phyloP scores from a whole-genome alignment of 1,140 invertebrate genomes.

The Cyphomyrmex costatus region DNA sequence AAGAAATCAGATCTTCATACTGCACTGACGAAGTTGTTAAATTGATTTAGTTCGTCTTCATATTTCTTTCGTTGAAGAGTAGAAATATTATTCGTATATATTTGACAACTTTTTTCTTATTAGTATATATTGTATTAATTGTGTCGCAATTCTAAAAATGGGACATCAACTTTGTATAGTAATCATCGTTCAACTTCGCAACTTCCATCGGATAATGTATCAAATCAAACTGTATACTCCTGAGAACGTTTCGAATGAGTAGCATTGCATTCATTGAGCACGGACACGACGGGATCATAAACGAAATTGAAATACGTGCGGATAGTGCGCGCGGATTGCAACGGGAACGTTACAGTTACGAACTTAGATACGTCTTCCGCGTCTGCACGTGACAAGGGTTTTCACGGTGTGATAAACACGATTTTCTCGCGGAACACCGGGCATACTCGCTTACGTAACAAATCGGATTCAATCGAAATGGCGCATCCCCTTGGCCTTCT shows the following conservation, averaged over 20 bases:
- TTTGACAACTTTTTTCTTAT: too few relatives aligned
- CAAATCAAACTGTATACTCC: neutral
- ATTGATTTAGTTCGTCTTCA: too few relatives aligned
- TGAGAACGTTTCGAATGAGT: neutral
- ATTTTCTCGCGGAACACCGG: conserved; percentile 44
- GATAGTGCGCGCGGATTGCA: conserved; percentile 44
- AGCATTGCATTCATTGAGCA: conserved; percentile 35
- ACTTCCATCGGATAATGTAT: neutral
- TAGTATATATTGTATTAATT: neutral
- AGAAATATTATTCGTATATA: too few relatives aligned
- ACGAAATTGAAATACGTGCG: conserved; percentile 62
- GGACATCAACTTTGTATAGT: neutral
- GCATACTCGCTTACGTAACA: conserved; percentile 70
- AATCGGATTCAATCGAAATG: conserved; percentile 68
- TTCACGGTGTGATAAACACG: conserved; percentile 66
- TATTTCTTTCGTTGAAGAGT: too few relatives aligned
- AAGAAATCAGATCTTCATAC: too few relatives aligned
- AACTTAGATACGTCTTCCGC: conserved; percentile 46
- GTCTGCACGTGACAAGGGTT: conserved; percentile 66
- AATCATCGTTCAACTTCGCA: neutral
- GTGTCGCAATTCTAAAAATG: conserved; percentile 2
- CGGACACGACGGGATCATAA: conserved; percentile 42
- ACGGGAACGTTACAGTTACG: conserved; percentile 33
- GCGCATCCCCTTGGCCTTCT: conserved; percentile 39
- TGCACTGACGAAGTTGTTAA: too few relatives aligned